Evolutionary conservation across 2,113 vertebrate species (phyloP).

Genomic region (Lepus americanus): DNA sequence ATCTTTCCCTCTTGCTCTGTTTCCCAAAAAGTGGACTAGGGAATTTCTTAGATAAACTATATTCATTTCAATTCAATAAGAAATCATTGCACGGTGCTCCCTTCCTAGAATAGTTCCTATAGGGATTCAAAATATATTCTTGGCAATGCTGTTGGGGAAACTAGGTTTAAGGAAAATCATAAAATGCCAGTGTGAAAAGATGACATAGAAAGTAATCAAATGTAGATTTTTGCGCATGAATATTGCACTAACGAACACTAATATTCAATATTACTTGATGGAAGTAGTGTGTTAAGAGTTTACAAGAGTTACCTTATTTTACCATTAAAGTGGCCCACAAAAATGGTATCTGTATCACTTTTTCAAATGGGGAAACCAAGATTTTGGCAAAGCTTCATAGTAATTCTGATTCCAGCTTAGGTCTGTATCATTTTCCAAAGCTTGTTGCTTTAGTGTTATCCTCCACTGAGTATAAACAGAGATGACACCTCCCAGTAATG

Average conservation of each 20-base stretch:
- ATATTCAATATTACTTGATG: background rate
- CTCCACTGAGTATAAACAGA: background rate
- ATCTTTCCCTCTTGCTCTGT: background rate
- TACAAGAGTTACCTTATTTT: background rate
- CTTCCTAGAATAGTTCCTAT: constrained; percentile 4
- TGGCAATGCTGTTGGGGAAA: background rate
- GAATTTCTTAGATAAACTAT: constrained; percentile 45
- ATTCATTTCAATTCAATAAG: constrained; percentile 34
- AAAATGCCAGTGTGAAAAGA: background rate
- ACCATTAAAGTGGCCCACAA: background rate
- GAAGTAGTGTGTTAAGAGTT: background rate
- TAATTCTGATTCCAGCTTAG: background rate
- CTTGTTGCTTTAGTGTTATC: background rate
- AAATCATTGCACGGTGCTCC: background rate
- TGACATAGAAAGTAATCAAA: background rate
- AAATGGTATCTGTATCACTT: background rate
- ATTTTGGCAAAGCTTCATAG: background rate
- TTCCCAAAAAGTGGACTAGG: constrained; percentile 1
- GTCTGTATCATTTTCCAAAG: background rate
- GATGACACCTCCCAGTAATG: background rate
- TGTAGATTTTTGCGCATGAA: background rate
- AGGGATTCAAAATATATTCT: background rate
- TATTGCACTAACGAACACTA: background rate
- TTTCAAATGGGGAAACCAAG: background rate
- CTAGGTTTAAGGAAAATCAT: background rate